Evolutionary conservation across 23 tunicate species (phyloP), one percentile per base, ranked within the genome.

Genomic region (Halocynthia roretzi): DNA sequence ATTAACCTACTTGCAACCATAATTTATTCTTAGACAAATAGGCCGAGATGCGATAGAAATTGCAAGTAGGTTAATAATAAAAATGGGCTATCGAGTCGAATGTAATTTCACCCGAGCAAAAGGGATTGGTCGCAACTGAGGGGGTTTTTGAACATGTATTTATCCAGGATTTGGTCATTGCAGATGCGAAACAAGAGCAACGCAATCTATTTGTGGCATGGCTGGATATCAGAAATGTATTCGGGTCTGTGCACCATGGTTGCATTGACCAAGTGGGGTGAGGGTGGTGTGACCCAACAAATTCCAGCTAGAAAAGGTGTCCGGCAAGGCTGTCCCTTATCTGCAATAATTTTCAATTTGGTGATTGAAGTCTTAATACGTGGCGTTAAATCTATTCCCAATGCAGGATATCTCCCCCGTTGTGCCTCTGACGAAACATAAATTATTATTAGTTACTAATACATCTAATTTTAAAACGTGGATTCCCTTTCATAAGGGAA

Each of bases 271-370:
- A 31, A 31, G 44, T 31, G 2, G 44, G 7, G 62, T 10, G 61
- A 61, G 11, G 17, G 21, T 5, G 65, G 77, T 18, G 61, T 8
- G 61, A 72, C 77, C 31, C 49, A 8, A 50, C 19, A 72, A 61
- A 72, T 72, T 7, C 40, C 66, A 8, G 61, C 31, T 0, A 61
- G 62, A 5, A 53, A 61, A 53, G 77, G 77, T 18, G 77, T 72
- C 77, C 77, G 77, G 49, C 77, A 72, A 5, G 77, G 77, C 19
- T 51, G 77, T 72, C 77, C 77, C 17, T 58, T 51, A 0, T 72
- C 77, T 61, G 77, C 62, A 49, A 72, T 72, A 4, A 50, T 72
- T 9, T 72, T 72, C 5, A 72, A 72, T 22, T 23, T 72, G 11
- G 77, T 72, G 6, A 51, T n/a, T 5, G 77, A 54, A 10, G 61